Conservation (phyloP, 2,113 vertebrate species). For the Origma solitaria region DNA sequence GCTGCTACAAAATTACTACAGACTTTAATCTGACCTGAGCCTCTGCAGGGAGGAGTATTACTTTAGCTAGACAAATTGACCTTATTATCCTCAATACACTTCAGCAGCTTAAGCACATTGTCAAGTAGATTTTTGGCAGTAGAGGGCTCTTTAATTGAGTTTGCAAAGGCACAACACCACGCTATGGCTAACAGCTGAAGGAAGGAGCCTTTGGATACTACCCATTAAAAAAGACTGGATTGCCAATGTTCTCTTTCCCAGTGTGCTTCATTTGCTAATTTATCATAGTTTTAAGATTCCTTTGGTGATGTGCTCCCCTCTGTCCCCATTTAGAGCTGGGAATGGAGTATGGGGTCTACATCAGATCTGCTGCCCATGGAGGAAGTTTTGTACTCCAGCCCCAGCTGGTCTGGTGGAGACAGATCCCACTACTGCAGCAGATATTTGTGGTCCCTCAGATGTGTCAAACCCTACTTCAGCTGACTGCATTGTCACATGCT, state of each 20-base stretch:
- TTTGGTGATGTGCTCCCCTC: background rate
- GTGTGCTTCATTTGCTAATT: background rate
- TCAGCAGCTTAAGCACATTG: background rate
- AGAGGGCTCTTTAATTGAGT: background rate
- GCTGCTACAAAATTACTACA: background rate
- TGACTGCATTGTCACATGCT: accelerated
- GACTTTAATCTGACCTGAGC: background rate
- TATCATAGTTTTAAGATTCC: background rate
- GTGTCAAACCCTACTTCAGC: background rate
- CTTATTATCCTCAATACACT: background rate
- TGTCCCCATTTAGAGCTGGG: background rate
- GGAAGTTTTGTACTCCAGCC: background rate
- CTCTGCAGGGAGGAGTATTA: background rate
- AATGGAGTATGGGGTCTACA: background rate
- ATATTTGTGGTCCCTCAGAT: background rate
- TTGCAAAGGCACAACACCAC: background rate
- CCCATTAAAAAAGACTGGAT: background rate
- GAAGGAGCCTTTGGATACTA: background rate
- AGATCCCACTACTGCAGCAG: background rate
- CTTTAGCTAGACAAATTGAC: background rate
- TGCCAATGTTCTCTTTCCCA: background rate
- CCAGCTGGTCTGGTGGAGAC: background rate
- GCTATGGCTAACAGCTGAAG: background rate
- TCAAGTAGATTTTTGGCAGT: background rate
- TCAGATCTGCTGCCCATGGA: background rate